Evolutionary conservation across 1,140 invertebrate genomes (phyloP).

Genomic region (Musca domestica): DNA sequence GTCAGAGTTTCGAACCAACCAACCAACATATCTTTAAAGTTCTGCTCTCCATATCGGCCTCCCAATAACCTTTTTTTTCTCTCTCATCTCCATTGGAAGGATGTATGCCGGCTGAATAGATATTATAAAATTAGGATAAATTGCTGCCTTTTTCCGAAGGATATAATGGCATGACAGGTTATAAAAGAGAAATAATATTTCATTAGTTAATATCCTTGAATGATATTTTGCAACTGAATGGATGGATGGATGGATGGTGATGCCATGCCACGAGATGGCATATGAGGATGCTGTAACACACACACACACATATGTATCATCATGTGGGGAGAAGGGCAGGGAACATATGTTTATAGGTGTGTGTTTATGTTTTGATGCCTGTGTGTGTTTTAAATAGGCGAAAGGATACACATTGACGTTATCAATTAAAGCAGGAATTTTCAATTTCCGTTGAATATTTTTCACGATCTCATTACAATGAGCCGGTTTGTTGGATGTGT

Average conservation of each 20-base stretch:
- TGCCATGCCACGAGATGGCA: no score
- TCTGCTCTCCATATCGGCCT: neutral
- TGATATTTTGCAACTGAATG: neutral
- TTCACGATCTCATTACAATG: neutral
- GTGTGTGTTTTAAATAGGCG: no score
- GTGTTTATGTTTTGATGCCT: no score
- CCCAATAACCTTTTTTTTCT: neutral
- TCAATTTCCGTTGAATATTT: conserved; percentile 4
- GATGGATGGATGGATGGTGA: neutral
- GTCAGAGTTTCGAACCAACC: no score
- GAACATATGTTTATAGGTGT: no score
- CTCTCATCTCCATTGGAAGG: neutral
- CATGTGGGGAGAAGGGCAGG: no score
- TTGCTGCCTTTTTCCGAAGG: conserved; percentile 16
- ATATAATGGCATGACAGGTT: neutral
- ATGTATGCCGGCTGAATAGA: conserved; percentile 34
- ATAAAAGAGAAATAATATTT: conserved; percentile 13
- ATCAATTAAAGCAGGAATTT: neutral
- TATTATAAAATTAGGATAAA: conserved; percentile 53
- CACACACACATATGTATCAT: no score
- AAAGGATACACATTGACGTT: no score
- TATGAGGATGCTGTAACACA: no score
- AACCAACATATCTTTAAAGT: neutral
- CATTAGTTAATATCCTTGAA: conserved; percentile 3
- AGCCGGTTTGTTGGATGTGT: no score